Percentiles rank a stretch among this genome's conserved stretches.
Evolutionary conservation across 92 coral and sea anemone species (phyloP).

Genomic region (Paragorgia papillata): DNA sequence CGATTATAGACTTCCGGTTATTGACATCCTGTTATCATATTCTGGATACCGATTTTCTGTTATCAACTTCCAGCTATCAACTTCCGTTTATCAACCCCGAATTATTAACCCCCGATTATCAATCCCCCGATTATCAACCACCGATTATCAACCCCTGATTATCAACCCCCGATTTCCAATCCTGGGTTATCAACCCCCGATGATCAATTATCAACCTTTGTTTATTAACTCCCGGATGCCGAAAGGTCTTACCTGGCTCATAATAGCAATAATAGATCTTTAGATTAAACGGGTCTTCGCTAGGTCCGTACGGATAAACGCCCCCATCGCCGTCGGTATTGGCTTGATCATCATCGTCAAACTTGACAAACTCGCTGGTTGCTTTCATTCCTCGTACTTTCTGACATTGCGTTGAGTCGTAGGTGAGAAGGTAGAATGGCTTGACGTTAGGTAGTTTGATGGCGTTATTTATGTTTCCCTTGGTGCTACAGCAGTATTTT

Average conservation of each 20-base stretch:
- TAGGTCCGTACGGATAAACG: constrained; percentile 94
- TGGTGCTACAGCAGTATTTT: constrained; percentile 95
- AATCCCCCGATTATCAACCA: too few relatives aligned
- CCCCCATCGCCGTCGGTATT: constrained; percentile 95
- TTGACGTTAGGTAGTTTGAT: constrained; percentile 89
- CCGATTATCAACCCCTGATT: too few relatives aligned
- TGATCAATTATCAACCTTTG: too few relatives aligned
- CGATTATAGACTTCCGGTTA: too few relatives aligned
- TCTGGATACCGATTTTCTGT: too few relatives aligned
- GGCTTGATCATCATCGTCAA: constrained; percentile 95
- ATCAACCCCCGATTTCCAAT: too few relatives aligned
- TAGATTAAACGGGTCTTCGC: constrained; percentile 96
- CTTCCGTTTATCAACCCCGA: too few relatives aligned
- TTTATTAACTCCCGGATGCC: too few relatives aligned
- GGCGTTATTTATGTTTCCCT: constrained; percentile 91
- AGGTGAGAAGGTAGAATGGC: constrained; percentile 90
- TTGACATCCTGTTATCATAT: too few relatives aligned
- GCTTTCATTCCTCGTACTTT: constrained; percentile 86
- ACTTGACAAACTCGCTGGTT: constrained; percentile 92
- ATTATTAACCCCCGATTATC: too few relatives aligned
- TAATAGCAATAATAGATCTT: constrained; percentile 96
- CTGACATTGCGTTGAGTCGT: constrained; percentile 96
- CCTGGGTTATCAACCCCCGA: too few relatives aligned
- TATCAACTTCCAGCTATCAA: too few relatives aligned
- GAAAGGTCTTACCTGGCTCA: constrained; percentile 88